Evolutionary conservation across 1,140 invertebrate species (phyloP), one percentile per base, ranked within the genome.

Genomic region (Leptinotarsa undecemlineata): DNA sequence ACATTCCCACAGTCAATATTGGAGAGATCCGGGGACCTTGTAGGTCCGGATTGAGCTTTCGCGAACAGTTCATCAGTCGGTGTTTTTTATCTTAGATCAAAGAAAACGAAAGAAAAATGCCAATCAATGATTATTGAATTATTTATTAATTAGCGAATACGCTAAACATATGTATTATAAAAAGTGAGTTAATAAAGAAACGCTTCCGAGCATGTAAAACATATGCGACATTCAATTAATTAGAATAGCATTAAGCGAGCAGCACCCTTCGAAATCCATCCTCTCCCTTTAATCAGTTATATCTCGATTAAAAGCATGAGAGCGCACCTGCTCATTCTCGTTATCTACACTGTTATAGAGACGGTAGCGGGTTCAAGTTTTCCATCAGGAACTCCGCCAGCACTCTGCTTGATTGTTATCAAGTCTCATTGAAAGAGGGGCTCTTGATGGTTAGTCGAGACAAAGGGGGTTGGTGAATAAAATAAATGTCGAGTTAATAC

Each of bases 141-240:
- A 33, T 33, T 11, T 33, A 11, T 33, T 33, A 33, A 11, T 33
- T 1, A 33, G 33, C 8, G 33, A 33, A 33, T 33, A 33, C 33
- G 8, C 6, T 33, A 8, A 33, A 8, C 33, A 33, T 33, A 33
- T 26, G 26, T 33, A 6, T 33, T 0, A 33, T 42, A 42, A 11
- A 8, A 42, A 42, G 2, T 8, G 33, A 42, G 8, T 42, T 42
- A 11, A 11, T 11, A 0, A 42, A 42, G 33, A 42, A 11, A 42
- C 13, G 60, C 21, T 19, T 62, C 15, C n/a, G 23, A 14, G 33
- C 63, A 26, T 26, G 63, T 66, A 20, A 66, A 66, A 66, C 63
- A 66, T 66, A 66, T 66, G 63, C 63, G 33, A 23, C n/a, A 66
- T 66, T 66, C 63, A 66, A 66, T 66, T 66, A 66, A 66, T 66